Base-by-base conservation (phyloP, 2,113 vertebrate genomes). In the Morphnarchus princeps region DNA sequence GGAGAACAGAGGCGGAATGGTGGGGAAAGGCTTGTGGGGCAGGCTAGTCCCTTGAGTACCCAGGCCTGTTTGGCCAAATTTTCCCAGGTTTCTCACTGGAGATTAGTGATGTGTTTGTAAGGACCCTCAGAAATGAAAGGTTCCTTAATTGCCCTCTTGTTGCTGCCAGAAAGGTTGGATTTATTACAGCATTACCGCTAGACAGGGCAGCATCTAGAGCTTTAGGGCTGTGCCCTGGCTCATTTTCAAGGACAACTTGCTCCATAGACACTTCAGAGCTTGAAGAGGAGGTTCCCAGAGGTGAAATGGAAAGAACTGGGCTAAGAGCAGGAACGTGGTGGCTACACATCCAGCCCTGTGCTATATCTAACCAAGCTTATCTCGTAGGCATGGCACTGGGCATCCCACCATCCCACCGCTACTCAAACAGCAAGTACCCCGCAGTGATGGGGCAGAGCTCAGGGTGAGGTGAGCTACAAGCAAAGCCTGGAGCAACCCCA, bases 301-400 rank as follows among this genome's bases (percentile, higher is more conserved):
- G 20, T 61, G 36, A 86, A 83, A 76, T 38, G 24, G 61, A 69
- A 77, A 90, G 54, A 59, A 31, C 22, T 52, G 32, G 38, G 47
- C 25, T 63, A 24, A 76, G 26, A 63, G 11, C 1, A 1, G 29
- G 38, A 79, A 22, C 1, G 0, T 54, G 28, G 28, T 25, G 49
- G 38, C 47, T 58, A 26, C 5, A 4, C 3, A 2, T 50, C 43
- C 82, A 61, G 34, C 15, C 21, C 28, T 71, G 50, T 88, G 45
- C 55, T 71, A 4, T 29, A 24, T 69, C 45, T 89, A 65, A 43
- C 31, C 34, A 74, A 61, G 13, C 25, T 58, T 11, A 63, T 66
- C 32, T 49, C 31, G 21, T 0, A 52, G 26, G 58, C 3, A 4
- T 3, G 49, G 54, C 43, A n/a, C 59, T n/a, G 78, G 20, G 10